Base-by-base conservation (phyloP, 2,113 vertebrate genomes). In the Corythornis madagascariensis region DNA sequence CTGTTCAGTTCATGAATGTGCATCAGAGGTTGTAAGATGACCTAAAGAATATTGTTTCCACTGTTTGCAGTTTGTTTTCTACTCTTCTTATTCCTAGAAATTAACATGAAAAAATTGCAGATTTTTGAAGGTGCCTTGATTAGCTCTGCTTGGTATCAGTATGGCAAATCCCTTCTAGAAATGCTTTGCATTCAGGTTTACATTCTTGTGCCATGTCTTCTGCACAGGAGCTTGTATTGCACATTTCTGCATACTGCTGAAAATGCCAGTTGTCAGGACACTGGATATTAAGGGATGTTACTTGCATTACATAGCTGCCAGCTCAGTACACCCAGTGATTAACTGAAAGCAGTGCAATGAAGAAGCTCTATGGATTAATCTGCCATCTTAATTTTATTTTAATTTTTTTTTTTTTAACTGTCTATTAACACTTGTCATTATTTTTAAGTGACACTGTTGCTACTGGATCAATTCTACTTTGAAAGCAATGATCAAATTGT, bases 391-490 rank as follows among this genome's bases (percentile, higher is more conserved):
- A 29, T 65, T 73, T 74, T 38, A 26, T 25, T 65, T 73, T 74
- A n/a, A 9, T 25, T 28, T 72, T 57, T 83, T 13, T 11, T 6
- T 48, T 64, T 56, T 43, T 48, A 57, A 31, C 1, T 40, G 13
- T 64, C 14, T 56, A 3, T 79, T 86, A 91, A 72, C 18, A 50
- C 14, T 61, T 90, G 16, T 24, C 20, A n/a, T 79, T 59, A 60
- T 33, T 80, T 84, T 73, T 50, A 64, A 61, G 69, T 48, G 43
- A 55, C 42, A 38, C 11, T 43, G 65, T 83, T 83, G 48, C 50
- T 85, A 35, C 60, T 65, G 45, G 64, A 88, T 95, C 90, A 76
- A 57, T 88, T 85, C 72, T 78, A 53, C 75, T 63, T 72, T 74
- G 72, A 80, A 83, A 78, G 60, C 31, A 76, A 48, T 29, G 52